Conservation (phyloP, 2,888 invertebrate genomes). For the Hydroisotoma schaefferi region DNA sequence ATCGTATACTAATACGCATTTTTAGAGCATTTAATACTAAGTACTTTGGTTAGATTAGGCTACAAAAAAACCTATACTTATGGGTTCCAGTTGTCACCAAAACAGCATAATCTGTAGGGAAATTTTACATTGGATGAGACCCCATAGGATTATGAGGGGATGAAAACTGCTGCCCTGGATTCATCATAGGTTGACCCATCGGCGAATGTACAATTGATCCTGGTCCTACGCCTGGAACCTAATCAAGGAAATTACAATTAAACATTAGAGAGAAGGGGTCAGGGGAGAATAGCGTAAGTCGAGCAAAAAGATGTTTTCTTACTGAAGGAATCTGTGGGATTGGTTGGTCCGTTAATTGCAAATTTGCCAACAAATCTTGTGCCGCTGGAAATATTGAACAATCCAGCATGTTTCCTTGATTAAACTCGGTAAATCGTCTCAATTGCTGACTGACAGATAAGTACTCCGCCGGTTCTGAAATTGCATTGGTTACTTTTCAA, state of each 20-base stretch:
- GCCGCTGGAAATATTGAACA: conserved; percentile 90
- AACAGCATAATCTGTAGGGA: too few species aligned
- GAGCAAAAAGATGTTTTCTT: neutral
- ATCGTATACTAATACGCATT: too few species aligned
- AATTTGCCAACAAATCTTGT: conserved; percentile 78
- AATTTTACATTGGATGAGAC: conserved; percentile 4
- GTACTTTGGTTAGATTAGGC: too few species aligned
- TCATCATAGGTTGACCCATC: conserved; percentile 23
- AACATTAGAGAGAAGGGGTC: neutral
- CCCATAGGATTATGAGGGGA: conserved; percentile 7
- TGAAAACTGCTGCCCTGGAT: conserved; percentile 7
- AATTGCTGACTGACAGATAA: conserved; percentile 63
- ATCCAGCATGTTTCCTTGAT: conserved; percentile 60
- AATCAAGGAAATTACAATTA: neutral
- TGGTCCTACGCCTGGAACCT: conserved; percentile 29
- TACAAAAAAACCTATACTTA: too few species aligned
- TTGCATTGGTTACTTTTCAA: neutral
- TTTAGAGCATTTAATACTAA: too few species aligned
- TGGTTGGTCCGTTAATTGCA: conserved; percentile 67
- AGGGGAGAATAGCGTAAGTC: neutral
- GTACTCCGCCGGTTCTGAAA: conserved; percentile 43
- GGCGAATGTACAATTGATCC: conserved; percentile 32
- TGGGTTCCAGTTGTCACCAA: too few species aligned
- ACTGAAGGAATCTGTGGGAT: conserved; percentile 16
- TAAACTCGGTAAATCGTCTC: conserved; percentile 72